These are phyloP conservation scores for Mizuhopecten yessoensis DNA, from an alignment of 1,140 invertebrate species.

Conservation along the genomic window DNA sequence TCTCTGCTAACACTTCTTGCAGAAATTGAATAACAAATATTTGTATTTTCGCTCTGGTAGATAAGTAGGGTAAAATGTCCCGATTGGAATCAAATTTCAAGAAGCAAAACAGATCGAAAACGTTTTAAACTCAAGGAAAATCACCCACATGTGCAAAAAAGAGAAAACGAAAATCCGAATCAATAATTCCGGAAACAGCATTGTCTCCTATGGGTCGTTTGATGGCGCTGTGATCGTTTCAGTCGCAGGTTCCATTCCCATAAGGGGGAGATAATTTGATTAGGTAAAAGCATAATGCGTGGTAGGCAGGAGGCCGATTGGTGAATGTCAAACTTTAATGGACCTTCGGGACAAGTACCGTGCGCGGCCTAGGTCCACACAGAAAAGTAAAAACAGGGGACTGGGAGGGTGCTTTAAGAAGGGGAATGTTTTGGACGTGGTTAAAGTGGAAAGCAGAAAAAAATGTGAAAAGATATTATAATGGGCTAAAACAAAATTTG, in stretches of 20 bases:
- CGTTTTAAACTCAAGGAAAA: background rate
- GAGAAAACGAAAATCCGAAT: background rate
- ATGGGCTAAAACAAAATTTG: too few species aligned
- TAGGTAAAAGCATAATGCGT: background rate
- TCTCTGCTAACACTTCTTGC: background rate
- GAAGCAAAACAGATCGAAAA: background rate
- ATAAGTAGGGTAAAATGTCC: background rate
- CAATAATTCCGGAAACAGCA: background rate
- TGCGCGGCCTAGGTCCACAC: background rate
- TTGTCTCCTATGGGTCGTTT: background rate
- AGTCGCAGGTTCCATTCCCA: background rate
- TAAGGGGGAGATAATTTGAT: constrained; percentile 12
- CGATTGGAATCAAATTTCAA: constrained; percentile 26
- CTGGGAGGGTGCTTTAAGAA: background rate
- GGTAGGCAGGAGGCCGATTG: background rate
- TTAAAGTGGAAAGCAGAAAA: too few species aligned
- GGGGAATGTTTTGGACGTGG: background rate
- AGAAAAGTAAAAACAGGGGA: background rate
- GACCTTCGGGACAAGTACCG: background rate
- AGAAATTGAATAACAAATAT: constrained; percentile 16
- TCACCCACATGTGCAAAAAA: constrained; percentile 2
- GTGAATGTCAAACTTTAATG: background rate
- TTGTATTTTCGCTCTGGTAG: background rate
- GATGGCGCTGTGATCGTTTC: constrained; percentile 36
- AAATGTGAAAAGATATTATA: too few species aligned